These are phyloP conservation scores for Anastrepha obliqua DNA, from an alignment of 1,140 invertebrate genomes.

Conservation along the genomic window DNA sequence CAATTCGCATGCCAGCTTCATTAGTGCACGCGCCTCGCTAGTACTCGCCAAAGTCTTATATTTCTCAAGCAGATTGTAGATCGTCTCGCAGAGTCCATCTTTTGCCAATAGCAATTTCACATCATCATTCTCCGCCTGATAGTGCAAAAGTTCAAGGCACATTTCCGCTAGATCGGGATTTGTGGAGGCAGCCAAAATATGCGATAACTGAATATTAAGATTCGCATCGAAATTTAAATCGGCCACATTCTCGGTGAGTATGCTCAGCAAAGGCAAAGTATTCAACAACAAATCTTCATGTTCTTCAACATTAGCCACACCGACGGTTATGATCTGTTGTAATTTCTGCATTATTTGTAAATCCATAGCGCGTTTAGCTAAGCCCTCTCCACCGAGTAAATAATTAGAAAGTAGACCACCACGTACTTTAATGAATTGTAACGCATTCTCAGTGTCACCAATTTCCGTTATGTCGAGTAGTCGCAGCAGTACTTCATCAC, in stretches of 20 bases:
- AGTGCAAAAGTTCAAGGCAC: constrained; percentile 84
- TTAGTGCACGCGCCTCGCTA: constrained; percentile 82
- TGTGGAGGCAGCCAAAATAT: constrained; percentile 78
- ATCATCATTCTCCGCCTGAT: constrained; percentile 85
- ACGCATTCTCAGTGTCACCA: constrained; percentile 69
- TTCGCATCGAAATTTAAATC: constrained; percentile 77
- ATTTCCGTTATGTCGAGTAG: constrained; percentile 73
- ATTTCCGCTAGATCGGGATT: constrained; percentile 83
- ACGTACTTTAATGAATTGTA: constrained; percentile 77
- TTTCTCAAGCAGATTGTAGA: constrained; percentile 85
- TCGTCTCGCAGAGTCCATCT: constrained; percentile 83
- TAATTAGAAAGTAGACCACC: constrained; percentile 88
- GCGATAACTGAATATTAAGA: constrained; percentile 78
- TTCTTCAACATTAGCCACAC: constrained; percentile 73
- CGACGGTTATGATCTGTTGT: constrained; percentile 76
- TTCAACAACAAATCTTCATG: constrained; percentile 81
- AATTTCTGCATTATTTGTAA: constrained; percentile 80
- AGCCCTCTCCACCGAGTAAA: constrained; percentile 83
- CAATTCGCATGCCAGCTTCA: constrained; percentile 90
- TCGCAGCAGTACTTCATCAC: constrained; percentile 77
- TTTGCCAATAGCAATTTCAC: constrained; percentile 85
- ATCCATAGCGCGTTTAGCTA: constrained; percentile 81
- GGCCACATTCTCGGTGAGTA: constrained; percentile 82
- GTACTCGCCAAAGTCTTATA: constrained; percentile 79
- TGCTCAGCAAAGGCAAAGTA: constrained; percentile 82